phyloP scores from a whole-genome alignment of 2,888 invertebrate genomes.

The Euzetes globulus region DNA sequence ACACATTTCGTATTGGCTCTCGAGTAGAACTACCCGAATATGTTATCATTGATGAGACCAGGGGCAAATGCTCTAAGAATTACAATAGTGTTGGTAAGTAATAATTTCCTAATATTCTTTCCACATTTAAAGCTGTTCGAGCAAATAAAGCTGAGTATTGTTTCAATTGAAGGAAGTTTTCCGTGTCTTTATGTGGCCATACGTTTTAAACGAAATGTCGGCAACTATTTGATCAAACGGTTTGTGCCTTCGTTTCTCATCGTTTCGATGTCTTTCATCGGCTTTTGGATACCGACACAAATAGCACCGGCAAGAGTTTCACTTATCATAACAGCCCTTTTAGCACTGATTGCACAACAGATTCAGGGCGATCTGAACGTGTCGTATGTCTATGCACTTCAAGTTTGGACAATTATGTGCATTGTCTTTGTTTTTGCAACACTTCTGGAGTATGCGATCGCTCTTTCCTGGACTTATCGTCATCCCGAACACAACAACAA shows the following conservation, averaged over 20 bases:
- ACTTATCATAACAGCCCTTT: conserved; percentile 25
- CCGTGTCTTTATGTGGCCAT: conserved; percentile 29
- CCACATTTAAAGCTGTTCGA: no score
- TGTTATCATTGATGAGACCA: neutral
- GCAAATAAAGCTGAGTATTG: no score
- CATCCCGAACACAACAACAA: no score
- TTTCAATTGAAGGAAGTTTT: neutral
- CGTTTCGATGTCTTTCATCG: conserved; percentile 31
- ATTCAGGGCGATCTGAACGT: conserved; percentile 30
- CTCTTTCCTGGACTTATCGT: neutral
- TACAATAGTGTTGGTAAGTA: neutral
- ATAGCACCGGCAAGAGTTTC: conserved; percentile 23
- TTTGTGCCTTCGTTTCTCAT: conserved; percentile 31
- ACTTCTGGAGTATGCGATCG: conserved; percentile 32
- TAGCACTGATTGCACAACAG: conserved; percentile 34
- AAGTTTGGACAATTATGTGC: conserved; percentile 32
- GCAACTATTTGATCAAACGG: conserved; percentile 32
- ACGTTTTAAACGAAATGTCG: conserved; percentile 27
- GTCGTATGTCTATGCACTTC: conserved; percentile 32
- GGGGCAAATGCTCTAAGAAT: neutral
- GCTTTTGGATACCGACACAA: conserved; percentile 31
- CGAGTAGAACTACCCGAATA: conserved; percentile 25
- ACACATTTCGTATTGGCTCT: conserved; percentile 12
- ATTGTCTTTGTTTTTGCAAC: conserved; percentile 31
- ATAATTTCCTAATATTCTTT: neutral